Evolutionary conservation across 2,797 vertebrate species (phyloP).

Genomic region (Liparis tanakae): DNA sequence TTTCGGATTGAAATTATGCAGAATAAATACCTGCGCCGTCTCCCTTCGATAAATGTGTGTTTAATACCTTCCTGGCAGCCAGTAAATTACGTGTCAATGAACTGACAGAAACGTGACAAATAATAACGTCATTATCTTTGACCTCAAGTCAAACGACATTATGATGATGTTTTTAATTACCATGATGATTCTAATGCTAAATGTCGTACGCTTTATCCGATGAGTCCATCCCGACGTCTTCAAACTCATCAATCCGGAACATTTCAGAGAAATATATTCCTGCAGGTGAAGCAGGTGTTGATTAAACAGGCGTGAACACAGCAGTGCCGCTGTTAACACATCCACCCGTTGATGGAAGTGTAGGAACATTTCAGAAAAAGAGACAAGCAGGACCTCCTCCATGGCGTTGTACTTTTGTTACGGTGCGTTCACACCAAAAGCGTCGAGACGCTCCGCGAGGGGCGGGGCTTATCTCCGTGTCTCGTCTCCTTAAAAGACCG

Average conservation of each 20-base stretch:
- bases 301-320: too few relatives aligned
- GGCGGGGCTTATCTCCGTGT: too few relatives aligned
- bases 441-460: too few relatives aligned
- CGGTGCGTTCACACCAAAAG: too few relatives aligned
- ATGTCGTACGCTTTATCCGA: neutral
- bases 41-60: conserved; percentile 21
- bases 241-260: neutral
- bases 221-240: neutral
- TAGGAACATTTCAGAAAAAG: neutral
- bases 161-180: too few relatives aligned
- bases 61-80: neutral
- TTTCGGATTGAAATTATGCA: too few relatives aligned
- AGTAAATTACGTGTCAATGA: conserved; percentile 1
- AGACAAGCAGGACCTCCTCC: neutral
- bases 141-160: neutral
- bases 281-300: neutral
- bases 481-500: too few relatives aligned
- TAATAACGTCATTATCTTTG: neutral
- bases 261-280: neutral
- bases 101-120: neutral
- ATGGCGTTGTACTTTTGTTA: too few relatives aligned
- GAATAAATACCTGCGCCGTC: neutral
- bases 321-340: conserved; percentile 1
- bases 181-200: neutral
- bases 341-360: neutral